phyloP scores from a whole-genome alignment of 2,797 vertebrate genomes.

The Protonibea diacanthus region DNA sequence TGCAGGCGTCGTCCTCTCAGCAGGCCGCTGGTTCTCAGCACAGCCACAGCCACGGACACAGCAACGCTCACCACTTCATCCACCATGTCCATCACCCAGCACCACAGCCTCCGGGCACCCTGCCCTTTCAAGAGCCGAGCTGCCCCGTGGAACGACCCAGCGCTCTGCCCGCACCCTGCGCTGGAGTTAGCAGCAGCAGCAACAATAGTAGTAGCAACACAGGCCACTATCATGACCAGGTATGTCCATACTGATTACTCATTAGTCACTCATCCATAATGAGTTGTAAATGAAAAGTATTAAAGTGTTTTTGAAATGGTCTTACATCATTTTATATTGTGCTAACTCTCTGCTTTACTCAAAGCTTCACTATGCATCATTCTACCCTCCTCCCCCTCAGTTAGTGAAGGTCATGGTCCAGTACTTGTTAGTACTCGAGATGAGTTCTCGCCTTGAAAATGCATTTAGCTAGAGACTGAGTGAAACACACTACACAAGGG shows the following conservation, averaged over 20 bases:
- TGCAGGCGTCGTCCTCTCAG: slow-evolving; percentile 90
- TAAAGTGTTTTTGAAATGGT: slow-evolving; percentile 27
- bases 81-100: slow-evolving; percentile 92
- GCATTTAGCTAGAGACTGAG: slow-evolving; percentile 2
- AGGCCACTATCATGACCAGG: slow-evolving; percentile 94
- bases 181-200: slow-evolving; percentile 85
- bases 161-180: slow-evolving; percentile 90
- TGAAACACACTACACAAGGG: neutral
- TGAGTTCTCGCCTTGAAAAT: neutral
- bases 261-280: slow-evolving; percentile 3
- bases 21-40: slow-evolving; percentile 84
- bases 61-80: slow-evolving; percentile 92
- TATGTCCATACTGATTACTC: slow-evolving; percentile 58
- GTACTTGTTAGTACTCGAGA: neutral
- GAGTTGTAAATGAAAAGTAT: slow-evolving; percentile 13
- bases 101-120: slow-evolving; percentile 88
- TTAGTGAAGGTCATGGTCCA: slow-evolving; percentile 6
- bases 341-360: neutral
- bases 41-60: slow-evolving; percentile 76
- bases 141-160: slow-evolving; percentile 94
- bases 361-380: slow-evolving; percentile 5
- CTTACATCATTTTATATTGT: slow-evolving; percentile 11
- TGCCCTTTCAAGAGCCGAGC: slow-evolving; percentile 90
- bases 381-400: neutral
- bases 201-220: slow-evolving; percentile 73